Base-by-base conservation (phyloP, 1,140 invertebrate genomes). In the Platyura marginata region DNA sequence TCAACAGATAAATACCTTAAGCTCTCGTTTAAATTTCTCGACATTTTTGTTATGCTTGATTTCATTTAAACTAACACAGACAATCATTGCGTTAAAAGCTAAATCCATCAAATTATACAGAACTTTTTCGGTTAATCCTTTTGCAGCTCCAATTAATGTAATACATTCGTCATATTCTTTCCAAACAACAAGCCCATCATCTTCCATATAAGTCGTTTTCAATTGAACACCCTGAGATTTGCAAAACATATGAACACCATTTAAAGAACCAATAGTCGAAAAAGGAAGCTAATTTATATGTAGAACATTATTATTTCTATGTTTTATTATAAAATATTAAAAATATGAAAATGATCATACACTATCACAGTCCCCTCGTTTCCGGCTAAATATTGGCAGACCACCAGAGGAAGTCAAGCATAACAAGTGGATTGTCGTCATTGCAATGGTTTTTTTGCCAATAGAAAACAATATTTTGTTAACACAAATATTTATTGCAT, bases 211-310 rank as follows among this genome's bases (percentile, higher is more conserved):
- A 0, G 79, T 79, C 19, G 69, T 70, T 25, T 77, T 54, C 5
- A 88, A 54, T 48, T 71, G 64, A 32, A 81, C 67, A 32, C 73
- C 70, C 42, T 81, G 74, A 3, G 75, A 75, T 53, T 78, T 79
- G 1, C 79, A 70, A 64, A 83, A 87, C 72, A 87, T 80, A 48
- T 85, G 80, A n/a, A 86, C 74, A 5, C 81, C 81, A 67, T 85
- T 85, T 18, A 87, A 52, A 2, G 80, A 81, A n/a, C 80, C 82
- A 44, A 83, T 71, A 40, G 78, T 71, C 19, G 81, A 79, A 61
- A 84, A 86, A 5, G 79, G 75, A 45, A 86, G 63, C 81, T 86
- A 69, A 71, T 40, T n/a, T n/a, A n/a, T n/a, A n/a, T n/a, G n/a
- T n/a, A n/a, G n/a, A n/a, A n/a, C n/a, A n/a, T n/a, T n/a, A 46